Percentiles rank a stretch among this genome's conserved stretches.
These are phyloP conservation scores for Mastigias papua DNA, from an alignment of 30 jellyfish, hydroid and myxozoan genomes.

Conservation along the genomic window DNA sequence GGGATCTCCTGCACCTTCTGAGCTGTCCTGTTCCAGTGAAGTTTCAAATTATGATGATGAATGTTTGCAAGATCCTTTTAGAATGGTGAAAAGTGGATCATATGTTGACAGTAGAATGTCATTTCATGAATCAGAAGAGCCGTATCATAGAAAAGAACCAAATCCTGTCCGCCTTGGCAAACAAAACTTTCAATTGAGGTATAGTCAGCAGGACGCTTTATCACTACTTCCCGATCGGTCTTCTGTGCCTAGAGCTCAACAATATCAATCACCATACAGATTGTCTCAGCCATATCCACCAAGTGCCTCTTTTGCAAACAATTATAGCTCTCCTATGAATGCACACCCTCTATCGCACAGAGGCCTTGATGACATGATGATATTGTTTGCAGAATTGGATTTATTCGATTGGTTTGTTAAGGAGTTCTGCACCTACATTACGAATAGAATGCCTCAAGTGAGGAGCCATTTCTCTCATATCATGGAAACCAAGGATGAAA, in stretches of 20 bases:
- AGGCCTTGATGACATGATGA: background rate
- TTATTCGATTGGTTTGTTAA: background rate
- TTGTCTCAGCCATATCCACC: background rate
- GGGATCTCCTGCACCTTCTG: background rate
- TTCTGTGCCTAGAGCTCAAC: background rate
- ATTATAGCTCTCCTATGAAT: background rate
- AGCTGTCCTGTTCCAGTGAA: conserved; percentile 1
- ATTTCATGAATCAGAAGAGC: no score
- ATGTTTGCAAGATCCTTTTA: background rate
- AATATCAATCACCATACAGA: background rate
- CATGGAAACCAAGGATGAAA: background rate
- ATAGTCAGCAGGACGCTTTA: no score
- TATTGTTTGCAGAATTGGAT: background rate
- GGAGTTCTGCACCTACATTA: background rate
- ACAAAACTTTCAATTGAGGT: no score
- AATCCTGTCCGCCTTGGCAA: no score
- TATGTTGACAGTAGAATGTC: no score
- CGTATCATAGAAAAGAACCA: no score
- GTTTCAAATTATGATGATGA: background rate
- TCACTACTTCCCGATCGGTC: background rate
- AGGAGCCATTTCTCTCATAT: background rate
- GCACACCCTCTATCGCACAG: no score
- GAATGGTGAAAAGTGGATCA: no score
- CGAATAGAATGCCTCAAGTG: background rate
- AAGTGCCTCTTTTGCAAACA: background rate